Conservation (phyloP, 2,113 vertebrate genomes). For the Perca schrenkii region DNA sequence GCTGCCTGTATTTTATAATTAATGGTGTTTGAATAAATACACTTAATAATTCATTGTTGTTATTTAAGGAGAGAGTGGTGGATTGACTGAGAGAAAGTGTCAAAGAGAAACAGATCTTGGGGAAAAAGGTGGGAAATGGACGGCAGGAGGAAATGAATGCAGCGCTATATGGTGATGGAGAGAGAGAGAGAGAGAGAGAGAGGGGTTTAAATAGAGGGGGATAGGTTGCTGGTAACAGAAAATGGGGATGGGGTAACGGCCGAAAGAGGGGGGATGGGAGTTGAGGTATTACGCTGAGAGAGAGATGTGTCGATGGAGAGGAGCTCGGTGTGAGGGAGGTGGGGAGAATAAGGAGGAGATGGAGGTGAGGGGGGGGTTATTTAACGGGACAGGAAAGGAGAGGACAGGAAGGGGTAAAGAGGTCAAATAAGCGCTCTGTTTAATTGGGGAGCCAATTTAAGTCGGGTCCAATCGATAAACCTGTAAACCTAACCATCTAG, state of each 20-base stretch:
- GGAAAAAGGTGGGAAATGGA: conserved; percentile 28
- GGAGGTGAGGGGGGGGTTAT: conserved; percentile 45
- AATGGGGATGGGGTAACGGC: conserved; percentile 67
- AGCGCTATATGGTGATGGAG: conserved; percentile 38
- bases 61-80: conserved; percentile 75
- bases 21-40: conserved; percentile 83
- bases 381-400: conserved; percentile 75
- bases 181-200: conserved; percentile 48
- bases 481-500: conserved; percentile 74
- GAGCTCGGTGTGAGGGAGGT: conserved; percentile 37
- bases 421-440: conserved; percentile 82
- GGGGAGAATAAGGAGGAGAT: conserved; percentile 46
- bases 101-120: conserved; percentile 35
- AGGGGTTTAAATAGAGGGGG: conserved; percentile 58
- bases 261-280: conserved; percentile 73
- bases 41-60: conserved; percentile 80
- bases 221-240: conserved; percentile 50
- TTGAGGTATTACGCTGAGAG: conserved; percentile 73
- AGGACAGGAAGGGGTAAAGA: conserved; percentile 68
- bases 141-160: conserved; percentile 31
- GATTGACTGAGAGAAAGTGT: conserved; percentile 55
- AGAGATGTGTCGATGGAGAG: conserved; percentile 75
- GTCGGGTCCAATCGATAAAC: conserved; percentile 80
- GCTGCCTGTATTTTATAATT: conserved; percentile 74
- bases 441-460: conserved; percentile 87